Percentiles rank a stretch among this genome's conserved stretches.
phyloP scores from a whole-genome alignment of 2,888 invertebrate genomes.

The Lamellibrachia satsuma region DNA sequence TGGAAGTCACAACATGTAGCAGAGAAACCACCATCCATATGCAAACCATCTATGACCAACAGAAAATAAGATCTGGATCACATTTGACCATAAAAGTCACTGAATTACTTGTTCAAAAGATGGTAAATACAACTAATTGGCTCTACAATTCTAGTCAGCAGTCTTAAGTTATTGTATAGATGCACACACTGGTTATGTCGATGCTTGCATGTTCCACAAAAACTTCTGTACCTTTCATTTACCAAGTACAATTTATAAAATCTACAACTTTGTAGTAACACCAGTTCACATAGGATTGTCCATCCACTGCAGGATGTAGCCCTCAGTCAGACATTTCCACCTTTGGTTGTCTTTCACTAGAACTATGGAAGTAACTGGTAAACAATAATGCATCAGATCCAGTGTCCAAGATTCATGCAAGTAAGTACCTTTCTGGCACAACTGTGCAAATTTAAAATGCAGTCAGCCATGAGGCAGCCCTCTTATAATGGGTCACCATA shows the following conservation, averaged over 20 bases:
- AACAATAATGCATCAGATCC: too few species aligned
- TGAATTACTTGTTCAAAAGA: not conserved
- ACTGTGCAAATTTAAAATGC: too few species aligned
- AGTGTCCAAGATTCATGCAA: too few species aligned
- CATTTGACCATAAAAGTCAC: not conserved
- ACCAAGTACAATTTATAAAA: not conserved
- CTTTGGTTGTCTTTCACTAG: too few species aligned
- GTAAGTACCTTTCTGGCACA: too few species aligned
- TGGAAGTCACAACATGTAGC: not conserved
- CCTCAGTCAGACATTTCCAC: too few species aligned
- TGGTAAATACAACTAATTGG: not conserved
- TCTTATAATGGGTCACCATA: too few species aligned
- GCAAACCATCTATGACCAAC: not conserved
- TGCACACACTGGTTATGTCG: not conserved
- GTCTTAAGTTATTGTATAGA: not conserved
- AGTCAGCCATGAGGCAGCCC: too few species aligned
- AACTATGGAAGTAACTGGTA: too few species aligned
- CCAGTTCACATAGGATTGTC: not conserved
- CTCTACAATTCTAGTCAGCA: not conserved
- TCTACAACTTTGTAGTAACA: not conserved
- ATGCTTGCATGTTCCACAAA: not conserved
- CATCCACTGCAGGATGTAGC: too few species aligned
- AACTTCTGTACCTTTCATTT: not conserved
- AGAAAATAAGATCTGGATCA: not conserved
- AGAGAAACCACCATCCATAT: not conserved